phyloP scores from a whole-genome alignment of 2,888 invertebrate genomes.

The Gymnoscelis rufifasciata region DNA sequence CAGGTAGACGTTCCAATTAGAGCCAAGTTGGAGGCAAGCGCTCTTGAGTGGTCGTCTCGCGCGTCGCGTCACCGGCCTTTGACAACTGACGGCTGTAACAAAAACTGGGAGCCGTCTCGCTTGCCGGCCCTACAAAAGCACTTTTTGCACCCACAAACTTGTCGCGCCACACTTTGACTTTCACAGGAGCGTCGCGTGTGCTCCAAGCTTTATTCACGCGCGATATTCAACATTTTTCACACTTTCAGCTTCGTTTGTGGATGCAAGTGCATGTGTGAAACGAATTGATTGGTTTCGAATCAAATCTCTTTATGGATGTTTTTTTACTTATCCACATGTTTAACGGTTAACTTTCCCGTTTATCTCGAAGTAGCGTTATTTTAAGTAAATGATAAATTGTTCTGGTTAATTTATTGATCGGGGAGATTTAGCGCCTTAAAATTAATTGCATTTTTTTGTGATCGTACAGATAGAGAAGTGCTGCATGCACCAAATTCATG shows the following conservation, averaged over 20 bases:
- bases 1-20: constrained; percentile 77
- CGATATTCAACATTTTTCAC: constrained; percentile 24
- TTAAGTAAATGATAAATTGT: constrained; percentile 5
- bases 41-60: constrained; percentile 62
- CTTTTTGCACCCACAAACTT: constrained; percentile 62
- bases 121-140: constrained; percentile 56
- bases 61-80: constrained; percentile 68
- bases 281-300: constrained; percentile 15
- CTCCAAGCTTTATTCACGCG: constrained; percentile 22
- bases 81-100: constrained; percentile 51
- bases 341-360: not conserved
- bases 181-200: constrained; percentile 49
- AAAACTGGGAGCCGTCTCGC: constrained; percentile 68
- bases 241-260: constrained; percentile 24
- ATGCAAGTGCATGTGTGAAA: constrained; percentile 12
- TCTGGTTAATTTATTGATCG: constrained; percentile 13
- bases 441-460: constrained; percentile 27
- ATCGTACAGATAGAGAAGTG: constrained; percentile 25
- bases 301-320: constrained; percentile 2
- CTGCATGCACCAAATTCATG: constrained; percentile 29
- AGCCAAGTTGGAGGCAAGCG: constrained; percentile 43
- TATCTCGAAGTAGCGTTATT: not conserved
- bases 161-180: constrained; percentile 64
- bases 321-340: constrained; percentile 4
- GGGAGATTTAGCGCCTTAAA: constrained; percentile 14